A percentile compares a stretch with the other conserved stretches of the same genome.
Evolutionary conservation across 2,113 vertebrate species (phyloP).

Genomic region (Condylura cristata): DNA sequence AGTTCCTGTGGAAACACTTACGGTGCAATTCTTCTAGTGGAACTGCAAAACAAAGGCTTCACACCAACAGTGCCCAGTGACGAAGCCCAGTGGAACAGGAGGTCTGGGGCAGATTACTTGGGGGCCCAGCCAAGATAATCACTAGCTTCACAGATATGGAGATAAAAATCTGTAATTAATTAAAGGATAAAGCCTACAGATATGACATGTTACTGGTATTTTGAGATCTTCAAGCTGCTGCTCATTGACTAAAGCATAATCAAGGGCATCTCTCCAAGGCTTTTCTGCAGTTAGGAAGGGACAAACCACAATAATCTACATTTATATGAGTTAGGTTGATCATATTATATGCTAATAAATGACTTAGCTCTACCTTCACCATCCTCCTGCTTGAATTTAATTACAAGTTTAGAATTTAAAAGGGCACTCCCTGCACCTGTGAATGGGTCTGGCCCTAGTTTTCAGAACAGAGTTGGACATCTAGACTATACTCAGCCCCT

Average conservation of each 20-base stretch:
- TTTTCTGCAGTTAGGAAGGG: background rate
- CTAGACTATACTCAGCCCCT: background rate
- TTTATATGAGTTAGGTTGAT: background rate
- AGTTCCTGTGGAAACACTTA: slow-evolving; percentile 87
- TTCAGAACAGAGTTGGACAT: background rate
- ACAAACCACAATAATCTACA: background rate
- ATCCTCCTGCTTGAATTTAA: background rate
- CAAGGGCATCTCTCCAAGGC: background rate
- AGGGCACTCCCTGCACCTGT: slow-evolving; percentile 27
- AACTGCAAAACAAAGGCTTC: slow-evolving; percentile 53
- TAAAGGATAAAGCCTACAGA: slow-evolving; percentile 8
- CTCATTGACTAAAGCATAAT: slow-evolving; percentile 29
- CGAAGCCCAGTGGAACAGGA: background rate
- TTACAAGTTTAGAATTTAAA: slow-evolving; percentile 34
- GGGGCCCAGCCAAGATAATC: background rate
- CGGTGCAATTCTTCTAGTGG: slow-evolving; percentile 44
- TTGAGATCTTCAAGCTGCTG: slow-evolving; percentile 11
- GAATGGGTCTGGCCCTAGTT: background rate
- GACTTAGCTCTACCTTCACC: background rate
- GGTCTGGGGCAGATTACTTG: background rate
- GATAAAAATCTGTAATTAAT: background rate
- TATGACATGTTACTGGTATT: background rate
- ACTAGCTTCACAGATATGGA: background rate
- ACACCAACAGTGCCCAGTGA: background rate
- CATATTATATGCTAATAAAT: slow-evolving; percentile 41